Percentiles rank a stretch among this genome's conserved stretches.
Conservation (phyloP, 1,140 invertebrate genomes). For the Drosophila kepulauana region DNA sequence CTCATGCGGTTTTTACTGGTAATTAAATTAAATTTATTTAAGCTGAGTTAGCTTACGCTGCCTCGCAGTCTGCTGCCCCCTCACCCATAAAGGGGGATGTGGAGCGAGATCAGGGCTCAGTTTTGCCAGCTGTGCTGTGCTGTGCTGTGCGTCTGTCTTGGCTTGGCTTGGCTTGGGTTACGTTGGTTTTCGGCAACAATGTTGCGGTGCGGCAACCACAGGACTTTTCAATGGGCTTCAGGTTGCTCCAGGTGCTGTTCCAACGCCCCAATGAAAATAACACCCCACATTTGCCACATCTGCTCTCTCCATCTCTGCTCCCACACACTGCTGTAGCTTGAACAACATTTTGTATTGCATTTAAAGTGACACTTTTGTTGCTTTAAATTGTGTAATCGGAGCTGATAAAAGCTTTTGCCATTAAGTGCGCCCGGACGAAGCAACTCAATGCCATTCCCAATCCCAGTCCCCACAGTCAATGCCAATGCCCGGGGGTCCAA, state of each 20-base stretch:
- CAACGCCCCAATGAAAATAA: constrained; percentile 7
- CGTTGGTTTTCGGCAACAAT: constrained; percentile 80
- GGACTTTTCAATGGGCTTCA: constrained; percentile 55
- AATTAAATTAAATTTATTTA: constrained; percentile 84
- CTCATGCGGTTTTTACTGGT: constrained; percentile 83
- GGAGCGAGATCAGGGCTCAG: not conserved
- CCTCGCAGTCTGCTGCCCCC: not conserved
- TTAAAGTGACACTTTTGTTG: constrained; percentile 80
- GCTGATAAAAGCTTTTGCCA: constrained; percentile 77
- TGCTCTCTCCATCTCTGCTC: not conserved
- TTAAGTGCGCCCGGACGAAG: constrained; percentile 38
- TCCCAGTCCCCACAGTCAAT: constrained; percentile 4
- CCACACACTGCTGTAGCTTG: not conserved
- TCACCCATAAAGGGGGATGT: not conserved
- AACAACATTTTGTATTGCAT: constrained; percentile 52
- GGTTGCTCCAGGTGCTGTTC: constrained; percentile 68
- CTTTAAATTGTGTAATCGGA: constrained; percentile 79
- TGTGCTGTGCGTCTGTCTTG: constrained; percentile 37
- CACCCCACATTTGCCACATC: constrained; percentile 1
- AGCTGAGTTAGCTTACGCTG: constrained; percentile 73
- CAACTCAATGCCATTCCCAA: constrained; percentile 10
- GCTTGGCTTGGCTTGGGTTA: constrained; percentile 59
- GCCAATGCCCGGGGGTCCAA: constrained; percentile 4
- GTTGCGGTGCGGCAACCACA: constrained; percentile 78
- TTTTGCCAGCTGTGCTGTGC: constrained; percentile 23